phyloP scores from a whole-genome alignment of 2,888 invertebrate species.

The Iselma pallidipennis region DNA sequence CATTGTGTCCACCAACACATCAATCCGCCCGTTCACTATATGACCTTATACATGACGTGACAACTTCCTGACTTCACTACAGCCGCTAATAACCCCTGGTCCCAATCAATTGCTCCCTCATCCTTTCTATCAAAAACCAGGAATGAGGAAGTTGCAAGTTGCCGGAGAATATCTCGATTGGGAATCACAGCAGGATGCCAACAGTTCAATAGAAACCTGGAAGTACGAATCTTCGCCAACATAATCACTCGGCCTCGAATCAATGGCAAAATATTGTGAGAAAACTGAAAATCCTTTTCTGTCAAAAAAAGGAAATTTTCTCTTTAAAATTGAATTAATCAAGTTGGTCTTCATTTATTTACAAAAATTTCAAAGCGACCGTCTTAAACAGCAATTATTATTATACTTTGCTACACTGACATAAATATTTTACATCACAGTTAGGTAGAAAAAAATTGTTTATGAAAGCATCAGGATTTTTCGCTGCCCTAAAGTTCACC shows the following conservation, averaged over 20 bases:
- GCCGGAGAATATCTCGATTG: neutral
- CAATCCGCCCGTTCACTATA: conserved; percentile 5
- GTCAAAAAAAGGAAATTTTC: no score
- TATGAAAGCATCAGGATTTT: conserved; percentile 2
- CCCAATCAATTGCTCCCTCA: conserved; percentile 13
- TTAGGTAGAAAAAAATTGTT: neutral
- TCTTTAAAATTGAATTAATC: no score
- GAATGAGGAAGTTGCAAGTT: neutral
- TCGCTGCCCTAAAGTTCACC: conserved; percentile 5
- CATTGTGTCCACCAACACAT: conserved; percentile 35
- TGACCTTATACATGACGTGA: conserved; percentile 35
- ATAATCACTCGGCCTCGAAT: no score
- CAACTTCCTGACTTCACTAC: conserved; percentile 31
- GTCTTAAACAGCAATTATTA: no score
- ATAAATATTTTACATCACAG: neutral
- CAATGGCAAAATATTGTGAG: no score
- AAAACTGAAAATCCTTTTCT: neutral
- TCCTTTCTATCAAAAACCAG: neutral
- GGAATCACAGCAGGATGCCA: neutral
- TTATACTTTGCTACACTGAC: no score
- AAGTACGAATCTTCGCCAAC: neutral
- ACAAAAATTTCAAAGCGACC: no score
- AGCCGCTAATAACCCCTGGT: conserved; percentile 21
- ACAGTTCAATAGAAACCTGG: neutral
- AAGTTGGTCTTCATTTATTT: no score